A percentile compares a stretch with the other conserved stretches of the same genome.
Conservation (phyloP, 2,113 vertebrate species). For the Clarias magur region DNA sequence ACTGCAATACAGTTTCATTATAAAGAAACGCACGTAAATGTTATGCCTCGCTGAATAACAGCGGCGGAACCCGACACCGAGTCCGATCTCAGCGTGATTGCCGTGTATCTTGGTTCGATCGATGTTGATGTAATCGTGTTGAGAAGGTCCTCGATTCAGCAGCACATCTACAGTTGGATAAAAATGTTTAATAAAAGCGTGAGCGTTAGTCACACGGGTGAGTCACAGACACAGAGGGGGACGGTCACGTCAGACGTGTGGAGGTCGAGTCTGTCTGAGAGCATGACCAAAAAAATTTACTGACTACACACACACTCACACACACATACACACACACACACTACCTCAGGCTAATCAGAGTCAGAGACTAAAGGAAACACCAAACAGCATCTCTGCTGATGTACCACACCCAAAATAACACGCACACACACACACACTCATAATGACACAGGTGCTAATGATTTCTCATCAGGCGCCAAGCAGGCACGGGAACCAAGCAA, state of each 20-base stretch:
- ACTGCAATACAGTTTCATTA: neutral
- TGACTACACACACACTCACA: neutral
- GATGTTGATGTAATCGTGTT: constrained; percentile 20
- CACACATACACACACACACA: constrained; percentile 1
- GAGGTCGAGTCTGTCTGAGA: constrained; percentile 12
- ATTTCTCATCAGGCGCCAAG: constrained; percentile 22
- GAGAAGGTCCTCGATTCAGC: neutral
- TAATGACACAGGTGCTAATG: constrained; percentile 42
- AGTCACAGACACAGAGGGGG: constrained; percentile 26
- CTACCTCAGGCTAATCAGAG: neutral
- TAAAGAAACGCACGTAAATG: neutral
- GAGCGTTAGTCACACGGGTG: constrained; percentile 33
- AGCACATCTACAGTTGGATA: neutral
- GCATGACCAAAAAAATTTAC: neutral
- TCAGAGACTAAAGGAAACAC: constrained; percentile 41
- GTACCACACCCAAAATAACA: constrained; percentile 50
- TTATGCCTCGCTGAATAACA: constrained; percentile 27
- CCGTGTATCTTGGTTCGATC: neutral
- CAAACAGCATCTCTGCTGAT: constrained; percentile 34
- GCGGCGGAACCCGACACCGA: constrained; percentile 15
- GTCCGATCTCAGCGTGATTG: neutral
- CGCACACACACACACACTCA: constrained; percentile 7
- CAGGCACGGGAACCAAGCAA: neutral
- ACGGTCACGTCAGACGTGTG: constrained; percentile 1
- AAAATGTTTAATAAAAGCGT: constrained; percentile 4